Evolutionary conservation across 2,113 vertebrate genomes (phyloP).

Genomic region (Grammatotria lemairii): DNA sequence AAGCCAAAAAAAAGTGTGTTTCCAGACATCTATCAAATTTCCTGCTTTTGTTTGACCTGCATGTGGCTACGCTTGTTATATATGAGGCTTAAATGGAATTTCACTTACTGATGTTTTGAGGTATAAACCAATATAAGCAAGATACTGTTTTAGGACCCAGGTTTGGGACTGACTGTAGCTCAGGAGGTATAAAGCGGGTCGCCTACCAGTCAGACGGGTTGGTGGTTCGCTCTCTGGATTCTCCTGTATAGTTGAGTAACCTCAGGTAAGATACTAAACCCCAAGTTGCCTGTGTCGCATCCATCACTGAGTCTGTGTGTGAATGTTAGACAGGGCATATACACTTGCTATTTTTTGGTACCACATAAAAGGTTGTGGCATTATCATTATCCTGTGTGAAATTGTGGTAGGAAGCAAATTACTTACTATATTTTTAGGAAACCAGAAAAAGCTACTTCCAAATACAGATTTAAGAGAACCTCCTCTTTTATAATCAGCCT

Average conservation of each 20-base stretch:
- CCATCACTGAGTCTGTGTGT: too few relatives aligned
- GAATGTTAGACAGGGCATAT: too few relatives aligned
- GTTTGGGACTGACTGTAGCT: neutral
- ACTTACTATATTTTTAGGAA: too few relatives aligned
- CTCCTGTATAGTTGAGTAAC: neutral
- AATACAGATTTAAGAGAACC: neutral
- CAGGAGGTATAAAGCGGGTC: neutral
- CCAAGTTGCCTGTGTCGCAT: rapidly evolving
- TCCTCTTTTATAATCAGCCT: neutral
- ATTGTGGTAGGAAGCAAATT: too few relatives aligned
- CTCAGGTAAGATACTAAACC: neutral
- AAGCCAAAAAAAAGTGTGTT: neutral
- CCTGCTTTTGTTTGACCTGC: neutral
- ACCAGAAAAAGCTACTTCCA: too few relatives aligned
- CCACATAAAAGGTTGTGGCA: too few relatives aligned
- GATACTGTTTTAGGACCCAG: neutral
- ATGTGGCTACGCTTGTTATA: neutral
- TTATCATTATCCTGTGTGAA: too few relatives aligned
- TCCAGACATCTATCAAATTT: neutral
- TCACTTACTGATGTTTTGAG: neutral
- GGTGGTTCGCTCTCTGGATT: rapidly evolving
- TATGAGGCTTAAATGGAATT: neutral
- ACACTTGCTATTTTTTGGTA: too few relatives aligned
- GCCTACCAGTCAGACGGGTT: neutral
- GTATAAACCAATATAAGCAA: neutral